Percentiles rank a stretch among this genome's conserved stretches.
phyloP scores from a whole-genome alignment of 2,113 vertebrate genomes.

The Manacus vitellinus region DNA sequence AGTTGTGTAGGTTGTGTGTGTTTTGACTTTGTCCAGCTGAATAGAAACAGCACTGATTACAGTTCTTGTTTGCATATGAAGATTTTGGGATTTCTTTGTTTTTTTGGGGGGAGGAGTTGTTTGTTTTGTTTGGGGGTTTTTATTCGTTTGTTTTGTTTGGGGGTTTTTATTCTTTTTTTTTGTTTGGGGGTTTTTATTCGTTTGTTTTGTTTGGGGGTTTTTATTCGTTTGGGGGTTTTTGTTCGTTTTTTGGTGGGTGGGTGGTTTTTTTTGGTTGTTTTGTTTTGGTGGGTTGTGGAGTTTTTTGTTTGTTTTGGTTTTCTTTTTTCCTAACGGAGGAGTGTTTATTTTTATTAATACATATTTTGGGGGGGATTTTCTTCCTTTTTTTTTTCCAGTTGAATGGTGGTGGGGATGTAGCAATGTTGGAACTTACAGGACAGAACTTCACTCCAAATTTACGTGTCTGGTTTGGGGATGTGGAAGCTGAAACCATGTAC shows the following conservation, averaged over 20 bases:
- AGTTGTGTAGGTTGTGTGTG: neutral
- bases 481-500: slow-evolving; percentile 99
- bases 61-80: neutral
- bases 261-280: neutral
- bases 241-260: neutral
- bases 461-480: slow-evolving; percentile 98
- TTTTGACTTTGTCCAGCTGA: neutral
- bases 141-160: too few relatives aligned
- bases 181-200: neutral
- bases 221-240: too few relatives aligned
- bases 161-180: neutral
- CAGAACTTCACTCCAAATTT: slow-evolving; percentile 99
- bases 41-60: neutral
- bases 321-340: neutral
- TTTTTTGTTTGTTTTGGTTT: neutral
- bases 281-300: neutral
- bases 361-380: neutral
- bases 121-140: neutral
- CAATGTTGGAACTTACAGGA: slow-evolving; percentile 98
- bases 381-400: slow-evolving; percentile 73
- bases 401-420: slow-evolving; percentile 96
- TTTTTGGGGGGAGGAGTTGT: neutral
- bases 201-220: neutral
- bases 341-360: neutral
- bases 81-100: neutral